A percentile compares a stretch with the other conserved stretches of the same genome.
Evolutionary conservation across 2,888 invertebrate genomes (phyloP).

Genomic region (Seladonia tumulorum): DNA sequence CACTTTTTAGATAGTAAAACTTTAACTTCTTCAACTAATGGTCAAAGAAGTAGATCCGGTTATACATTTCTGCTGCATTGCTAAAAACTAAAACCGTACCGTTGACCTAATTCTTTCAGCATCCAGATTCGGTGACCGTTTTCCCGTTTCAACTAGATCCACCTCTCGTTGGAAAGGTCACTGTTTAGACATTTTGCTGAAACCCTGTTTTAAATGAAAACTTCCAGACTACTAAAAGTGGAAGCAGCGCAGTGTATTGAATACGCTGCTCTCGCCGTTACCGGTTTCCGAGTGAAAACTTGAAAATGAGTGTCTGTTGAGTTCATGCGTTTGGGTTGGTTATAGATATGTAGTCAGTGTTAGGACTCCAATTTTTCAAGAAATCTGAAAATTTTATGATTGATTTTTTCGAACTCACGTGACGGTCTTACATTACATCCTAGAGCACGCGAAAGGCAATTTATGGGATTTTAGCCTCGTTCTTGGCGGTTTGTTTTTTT

Average conservation of each 20-base stretch:
- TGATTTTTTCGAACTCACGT: too few relatives aligned
- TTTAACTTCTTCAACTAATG: neutral
- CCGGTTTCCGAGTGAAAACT: neutral
- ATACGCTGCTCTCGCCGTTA: neutral
- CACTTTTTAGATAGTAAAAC: neutral
- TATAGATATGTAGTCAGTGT: neutral
- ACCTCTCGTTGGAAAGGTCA: neutral
- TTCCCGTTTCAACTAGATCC: neutral
- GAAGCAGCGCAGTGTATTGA: neutral
- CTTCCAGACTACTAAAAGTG: neutral
- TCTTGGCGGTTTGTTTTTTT: too few relatives aligned
- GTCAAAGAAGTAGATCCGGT: neutral
- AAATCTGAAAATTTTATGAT: too few relatives aligned
- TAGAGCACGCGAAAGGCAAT: too few relatives aligned
- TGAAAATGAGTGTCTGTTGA: neutral
- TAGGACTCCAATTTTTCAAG: neutral
- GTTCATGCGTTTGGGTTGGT: neutral
- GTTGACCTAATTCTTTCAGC: neutral
- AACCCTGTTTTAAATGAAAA: neutral
- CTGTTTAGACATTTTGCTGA: neutral
- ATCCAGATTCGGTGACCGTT: neutral
- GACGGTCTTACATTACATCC: too few relatives aligned
- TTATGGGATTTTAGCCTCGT: too few relatives aligned
- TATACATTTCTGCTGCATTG: neutral
- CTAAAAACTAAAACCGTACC: neutral